Percentiles rank a stretch among this genome's conserved stretches.
Evolutionary conservation across 1,140 invertebrate species (phyloP).

Genomic region (Eupristina koningsbergeri): DNA sequence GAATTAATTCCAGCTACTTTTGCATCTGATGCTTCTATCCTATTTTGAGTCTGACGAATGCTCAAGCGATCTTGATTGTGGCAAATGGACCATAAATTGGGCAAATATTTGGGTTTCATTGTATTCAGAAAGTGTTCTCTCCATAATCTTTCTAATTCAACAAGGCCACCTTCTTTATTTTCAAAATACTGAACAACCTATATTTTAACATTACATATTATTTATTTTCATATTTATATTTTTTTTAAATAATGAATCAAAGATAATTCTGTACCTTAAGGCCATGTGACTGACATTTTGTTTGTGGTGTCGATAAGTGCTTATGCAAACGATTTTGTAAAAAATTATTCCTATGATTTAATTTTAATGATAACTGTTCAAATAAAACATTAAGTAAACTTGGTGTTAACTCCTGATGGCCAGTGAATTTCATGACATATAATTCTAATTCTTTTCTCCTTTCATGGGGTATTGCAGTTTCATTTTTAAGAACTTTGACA

Average conservation of each 20-base stretch:
- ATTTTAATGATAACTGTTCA: conserved; percentile 53
- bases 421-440: conserved; percentile 71
- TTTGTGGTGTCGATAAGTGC: conserved; percentile 44
- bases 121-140: conserved; percentile 82
- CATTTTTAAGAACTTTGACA: conserved; percentile 77
- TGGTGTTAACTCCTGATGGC: conserved; percentile 68
- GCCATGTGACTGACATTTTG: conserved; percentile 62
- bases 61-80: conserved; percentile 77
- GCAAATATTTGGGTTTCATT: conserved; percentile 83
- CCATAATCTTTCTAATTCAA: conserved; percentile 83
- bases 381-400: conserved; percentile 71
- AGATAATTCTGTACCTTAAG: conserved; percentile 57
- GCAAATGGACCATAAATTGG: conserved; percentile 83
- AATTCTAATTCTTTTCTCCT: conserved; percentile 73
- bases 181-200: conserved; percentile 80
- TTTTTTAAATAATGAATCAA: conserved; percentile 23
- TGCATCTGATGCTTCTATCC: conserved; percentile 68
- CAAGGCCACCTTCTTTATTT: conserved; percentile 75
- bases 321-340: conserved; percentile 30
- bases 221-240: conserved; percentile 25
- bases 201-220: conserved; percentile 62
- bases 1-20: conserved; percentile 63
- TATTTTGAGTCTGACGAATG: conserved; percentile 66
- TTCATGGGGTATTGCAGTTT: conserved; percentile 73
- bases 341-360: conserved; percentile 15